Evolutionary conservation across 1,140 invertebrate species (phyloP), one percentile per base, ranked within the genome.

Genomic region (Philaenus spumarius): DNA sequence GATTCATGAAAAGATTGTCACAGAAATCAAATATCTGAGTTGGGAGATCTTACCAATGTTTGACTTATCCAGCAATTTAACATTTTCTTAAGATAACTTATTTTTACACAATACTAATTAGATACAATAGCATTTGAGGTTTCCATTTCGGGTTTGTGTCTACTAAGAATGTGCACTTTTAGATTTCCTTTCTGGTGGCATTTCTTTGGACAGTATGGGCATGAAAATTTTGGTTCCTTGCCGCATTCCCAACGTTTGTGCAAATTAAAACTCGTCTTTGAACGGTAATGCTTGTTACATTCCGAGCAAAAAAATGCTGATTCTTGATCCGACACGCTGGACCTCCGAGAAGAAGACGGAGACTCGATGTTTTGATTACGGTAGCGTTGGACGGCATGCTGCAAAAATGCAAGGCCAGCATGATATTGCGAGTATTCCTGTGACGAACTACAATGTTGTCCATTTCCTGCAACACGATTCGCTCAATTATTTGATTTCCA

Each of bases 191-290:
- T 77, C 58, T 76, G 77, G 60, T 77, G 74, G 63, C 74, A 76
- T 34, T 74, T 70, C 43, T 72, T 73, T 22, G 72, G 72, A 61
- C 79, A 81, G 40, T 75, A 68, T 0, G 72, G 73, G 63, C 79
- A 80, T 22, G 69, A 65, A 65, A 78, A 80, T 6, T 73, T 69
- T 20, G 79, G 78, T 52, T 75, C 75, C 54, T 79, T 77, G 42
- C 78, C 77, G 60, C 80, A 82, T 57, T 80, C 79, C 45, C 79
- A 74, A 14, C 75, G 71, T 22, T 78, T 69, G 59, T 82, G 80
- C 51, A 76, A 72, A 55, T 71, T 72, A 39, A 82, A 66, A 14
- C 77, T 76, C 26, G 73, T 73, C 48, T 73, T 75, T 60, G 74
- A 72, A 0, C 70, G 68, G 63, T 80, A 81, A 20, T 65, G 64